Evolutionary conservation across 1,140 invertebrate species (phyloP), one percentile per base, ranked within the genome.

Genomic region (Sarcophaga bullata): DNA sequence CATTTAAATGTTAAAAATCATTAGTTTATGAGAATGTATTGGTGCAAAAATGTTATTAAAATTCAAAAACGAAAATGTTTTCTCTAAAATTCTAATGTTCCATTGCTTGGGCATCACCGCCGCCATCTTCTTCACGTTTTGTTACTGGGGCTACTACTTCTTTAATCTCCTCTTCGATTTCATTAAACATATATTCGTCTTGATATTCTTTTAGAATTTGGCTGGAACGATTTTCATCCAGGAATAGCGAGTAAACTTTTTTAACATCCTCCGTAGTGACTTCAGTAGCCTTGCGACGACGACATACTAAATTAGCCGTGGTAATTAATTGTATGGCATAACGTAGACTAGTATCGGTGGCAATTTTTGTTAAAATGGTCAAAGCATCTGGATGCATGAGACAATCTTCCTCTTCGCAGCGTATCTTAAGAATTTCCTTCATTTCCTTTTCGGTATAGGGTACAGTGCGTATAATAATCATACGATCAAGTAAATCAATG

Each of bases 251-350:
- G 91, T 99, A 99, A 0, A 98, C 98, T 85, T 97, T 94, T 91
- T 98, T 98, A 0, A 99, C 95, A 88, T 99, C 98, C 76, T 97
- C 96, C 19, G 97, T 95, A 83, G 92, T 94, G 15, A 97, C 95
- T 92, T 97, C 95, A 7, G 93, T 94, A 7, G 96, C 95, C 92
- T 98, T 99, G 84, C 93, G 94, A 84, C 91, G 93, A 91, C 92
- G 93, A 82, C 96, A 94, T 50, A 99, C 96, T 37, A 99, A 93
- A 87, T 95, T 96, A 0, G 98, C 96, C 0, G 97, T 96, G 54
- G 98, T 98, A 84, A 99, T 99, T 7, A 99, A 92, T 88, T 99
- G 98, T 91, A 99, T 99, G n/a, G 97, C 96, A 91, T 99, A 99
- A 85, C 98, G 93, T 3, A 99, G 92, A 5, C 97, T 98, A 0